Conservation (phyloP, 2,888 invertebrate species). For the Anthophora plumipes region DNA sequence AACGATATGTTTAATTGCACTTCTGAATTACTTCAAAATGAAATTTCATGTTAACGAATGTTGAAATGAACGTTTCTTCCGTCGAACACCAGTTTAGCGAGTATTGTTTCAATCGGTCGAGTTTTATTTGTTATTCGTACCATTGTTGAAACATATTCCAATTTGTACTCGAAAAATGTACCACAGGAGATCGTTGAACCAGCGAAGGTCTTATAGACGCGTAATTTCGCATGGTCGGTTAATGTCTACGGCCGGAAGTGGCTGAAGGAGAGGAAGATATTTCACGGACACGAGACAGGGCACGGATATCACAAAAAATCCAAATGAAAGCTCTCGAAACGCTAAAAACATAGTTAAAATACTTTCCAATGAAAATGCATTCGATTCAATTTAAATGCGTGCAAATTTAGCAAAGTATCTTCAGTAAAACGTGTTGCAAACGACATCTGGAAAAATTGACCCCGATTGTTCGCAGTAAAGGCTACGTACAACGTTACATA, state of each 20-base stretch:
- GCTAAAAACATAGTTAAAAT: too few relatives aligned
- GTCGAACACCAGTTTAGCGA: too few relatives aligned
- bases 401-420: too few relatives aligned
- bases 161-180: constrained; percentile 15
- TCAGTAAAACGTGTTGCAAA: background rate
- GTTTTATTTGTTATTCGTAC: background rate
- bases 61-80: too few relatives aligned
- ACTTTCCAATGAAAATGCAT: background rate
- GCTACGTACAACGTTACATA: background rate
- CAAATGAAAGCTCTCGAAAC: background rate
- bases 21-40: too few relatives aligned
- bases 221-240: background rate
- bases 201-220: background rate
- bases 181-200: constrained; percentile 10
- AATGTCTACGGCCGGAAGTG: background rate
- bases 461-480: background rate
- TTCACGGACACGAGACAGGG: too few relatives aligned
- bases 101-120: background rate
- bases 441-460: constrained; percentile 8
- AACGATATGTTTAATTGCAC: too few relatives aligned
- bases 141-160: background rate
- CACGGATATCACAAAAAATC: background rate
- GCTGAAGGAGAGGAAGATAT: background rate
- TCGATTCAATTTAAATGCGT: too few relatives aligned
- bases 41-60: too few relatives aligned